Conservation (phyloP, 2,888 invertebrate species). For the Thereva nobilitata region DNA sequence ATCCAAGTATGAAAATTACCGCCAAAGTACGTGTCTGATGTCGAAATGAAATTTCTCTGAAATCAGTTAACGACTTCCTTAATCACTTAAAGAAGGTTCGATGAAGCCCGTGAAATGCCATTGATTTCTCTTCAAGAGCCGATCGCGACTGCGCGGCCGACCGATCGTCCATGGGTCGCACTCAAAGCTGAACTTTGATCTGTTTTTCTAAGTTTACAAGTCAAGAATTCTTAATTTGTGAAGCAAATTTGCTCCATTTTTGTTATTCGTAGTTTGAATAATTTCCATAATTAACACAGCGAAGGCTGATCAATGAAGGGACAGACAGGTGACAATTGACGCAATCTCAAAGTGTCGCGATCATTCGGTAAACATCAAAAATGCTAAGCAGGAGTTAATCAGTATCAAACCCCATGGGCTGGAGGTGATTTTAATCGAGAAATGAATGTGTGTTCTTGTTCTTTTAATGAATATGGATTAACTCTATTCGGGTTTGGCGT, state of each 20-base stretch:
- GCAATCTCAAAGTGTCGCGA: constrained; percentile 15
- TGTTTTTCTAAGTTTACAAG: no score
- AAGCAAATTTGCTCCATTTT: constrained; percentile 18
- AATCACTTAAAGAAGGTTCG: constrained; percentile 30
- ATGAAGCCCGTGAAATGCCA: not conserved
- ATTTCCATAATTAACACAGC: constrained; percentile 29
- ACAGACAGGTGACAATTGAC: constrained; percentile 4
- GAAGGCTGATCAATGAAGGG: constrained; percentile 8
- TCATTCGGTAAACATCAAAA: constrained; percentile 16
- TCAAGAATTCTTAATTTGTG: constrained; percentile 8
- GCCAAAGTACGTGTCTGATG: constrained; percentile 26
- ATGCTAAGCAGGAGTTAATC: constrained; percentile 13
- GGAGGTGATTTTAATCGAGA: not conserved
- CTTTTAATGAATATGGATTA: not conserved
- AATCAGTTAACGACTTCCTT: constrained; percentile 35
- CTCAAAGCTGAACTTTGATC: no score
- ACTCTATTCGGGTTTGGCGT: no score
- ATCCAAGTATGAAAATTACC: constrained; percentile 24
- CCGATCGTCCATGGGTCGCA: no score
- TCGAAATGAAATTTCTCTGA: constrained; percentile 30
- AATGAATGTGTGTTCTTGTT: not conserved
- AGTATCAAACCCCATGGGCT: constrained; percentile 2
- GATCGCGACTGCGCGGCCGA: not conserved
- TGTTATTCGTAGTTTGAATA: constrained; percentile 1
- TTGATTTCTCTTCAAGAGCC: not conserved